Conservation (phyloP, 2,113 vertebrate genomes). For the Tringa solitaria region DNA sequence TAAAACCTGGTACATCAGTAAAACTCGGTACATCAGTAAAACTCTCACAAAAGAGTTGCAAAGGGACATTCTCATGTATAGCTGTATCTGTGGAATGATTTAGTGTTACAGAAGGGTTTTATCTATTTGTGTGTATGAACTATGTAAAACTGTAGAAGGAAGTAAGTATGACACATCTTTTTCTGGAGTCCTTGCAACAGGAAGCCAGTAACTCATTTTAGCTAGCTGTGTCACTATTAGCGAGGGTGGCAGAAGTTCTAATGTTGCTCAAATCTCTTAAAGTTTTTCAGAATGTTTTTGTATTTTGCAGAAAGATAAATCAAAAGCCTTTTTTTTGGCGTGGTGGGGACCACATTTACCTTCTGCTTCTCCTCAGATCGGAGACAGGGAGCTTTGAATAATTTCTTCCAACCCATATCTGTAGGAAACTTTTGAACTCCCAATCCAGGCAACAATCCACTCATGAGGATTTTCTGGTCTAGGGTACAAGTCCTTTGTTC, state of each 20-base stretch:
- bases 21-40: neutral
- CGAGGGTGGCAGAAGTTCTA: neutral
- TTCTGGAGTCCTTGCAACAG: neutral
- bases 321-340: neutral
- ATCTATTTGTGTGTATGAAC: neutral
- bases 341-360: neutral
- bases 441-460: neutral
- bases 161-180: neutral
- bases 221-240: neutral
- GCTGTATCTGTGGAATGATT: neutral
- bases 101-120: neutral
- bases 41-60: neutral
- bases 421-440: neutral
- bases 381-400: neutral
- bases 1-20: neutral
- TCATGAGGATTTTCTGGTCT: neutral
- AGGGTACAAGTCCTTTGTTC: neutral
- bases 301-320: neutral
- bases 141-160: neutral
- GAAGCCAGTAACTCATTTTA: neutral
- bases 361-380: neutral
- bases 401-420: neutral
- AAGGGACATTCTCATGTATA: neutral
- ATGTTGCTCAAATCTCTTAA: neutral
- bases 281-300: neutral